phyloP scores from a whole-genome alignment of 2,888 invertebrate species.

The Cryptocephalus primarius region DNA sequence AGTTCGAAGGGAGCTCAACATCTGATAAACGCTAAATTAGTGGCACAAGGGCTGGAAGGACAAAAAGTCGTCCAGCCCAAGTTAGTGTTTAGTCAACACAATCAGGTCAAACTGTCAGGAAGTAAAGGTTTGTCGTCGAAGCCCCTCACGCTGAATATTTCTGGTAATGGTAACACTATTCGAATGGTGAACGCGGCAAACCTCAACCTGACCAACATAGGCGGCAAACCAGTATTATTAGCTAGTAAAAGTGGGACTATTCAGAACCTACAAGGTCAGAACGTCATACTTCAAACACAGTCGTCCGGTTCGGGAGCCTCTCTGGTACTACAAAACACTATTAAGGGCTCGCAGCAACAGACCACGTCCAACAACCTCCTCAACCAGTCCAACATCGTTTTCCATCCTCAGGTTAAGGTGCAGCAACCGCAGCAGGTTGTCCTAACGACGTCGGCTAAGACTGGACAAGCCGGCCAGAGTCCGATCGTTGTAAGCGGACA shows the following conservation, averaged over 20 bases:
- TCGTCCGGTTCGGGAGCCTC: conserved; percentile 16
- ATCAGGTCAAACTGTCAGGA: conserved; percentile 24
- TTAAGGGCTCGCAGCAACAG: conserved; percentile 8
- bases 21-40: conserved; percentile 39
- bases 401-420: conserved; percentile 32
- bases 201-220: conserved; percentile 43
- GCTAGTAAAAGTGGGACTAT: conserved; percentile 36
- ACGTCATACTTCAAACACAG: conserved; percentile 36
- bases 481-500: conserved; percentile 34
- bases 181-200: conserved; percentile 43
- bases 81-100: conserved; percentile 24
- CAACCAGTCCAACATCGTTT: conserved; percentile 30
- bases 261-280: conserved; percentile 35
- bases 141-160: conserved; percentile 21
- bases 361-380: conserved; percentile 24
- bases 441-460: conserved; percentile 22
- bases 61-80: conserved; percentile 24
- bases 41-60: conserved; percentile 27
- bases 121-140: conserved; percentile 18
- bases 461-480: conserved; percentile 10
- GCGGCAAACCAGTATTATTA: conserved; percentile 46
- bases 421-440: conserved; percentile 32
- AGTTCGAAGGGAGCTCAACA: conserved; percentile 34
- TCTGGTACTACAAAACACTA: conserved; percentile 23
- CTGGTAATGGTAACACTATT: conserved; percentile 28